A percentile compares a stretch with the other conserved stretches of the same genome.
Conservation (phyloP, 2,797 vertebrate genomes). For the Sebastes steindachneri region DNA sequence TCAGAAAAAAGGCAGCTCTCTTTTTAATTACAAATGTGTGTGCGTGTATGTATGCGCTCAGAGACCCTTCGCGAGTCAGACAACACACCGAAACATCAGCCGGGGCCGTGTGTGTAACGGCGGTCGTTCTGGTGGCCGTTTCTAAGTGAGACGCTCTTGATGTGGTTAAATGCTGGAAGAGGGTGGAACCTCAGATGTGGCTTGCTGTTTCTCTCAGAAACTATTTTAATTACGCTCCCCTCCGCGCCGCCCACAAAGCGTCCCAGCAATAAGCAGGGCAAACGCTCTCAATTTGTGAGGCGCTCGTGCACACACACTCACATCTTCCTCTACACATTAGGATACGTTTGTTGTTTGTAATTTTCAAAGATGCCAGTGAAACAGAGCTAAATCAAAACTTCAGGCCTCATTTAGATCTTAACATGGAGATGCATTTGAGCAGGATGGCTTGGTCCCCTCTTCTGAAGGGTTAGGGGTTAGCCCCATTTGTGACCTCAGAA, state of each 20-base stretch:
- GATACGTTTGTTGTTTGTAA: constrained; percentile 16
- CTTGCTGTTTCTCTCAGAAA: constrained; percentile 88
- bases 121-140: constrained; percentile 86
- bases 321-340: background rate
- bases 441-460: background rate
- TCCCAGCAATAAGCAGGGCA: constrained; percentile 81
- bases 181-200: constrained; percentile 90
- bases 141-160: constrained; percentile 85
- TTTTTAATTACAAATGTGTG: constrained; percentile 73
- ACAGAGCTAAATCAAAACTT: background rate
- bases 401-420: background rate
- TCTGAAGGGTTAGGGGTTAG: background rate
- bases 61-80: constrained; percentile 68
- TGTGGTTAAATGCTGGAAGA: constrained; percentile 88
- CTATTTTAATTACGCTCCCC: constrained; percentile 89
- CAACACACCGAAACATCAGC: constrained; percentile 80
- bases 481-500: background rate
- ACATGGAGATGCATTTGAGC: background rate
- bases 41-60: constrained; percentile 25
- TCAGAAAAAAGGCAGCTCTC: constrained; percentile 60
- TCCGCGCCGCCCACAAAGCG: constrained; percentile 85
- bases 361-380: background rate
- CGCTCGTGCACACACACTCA: background rate
- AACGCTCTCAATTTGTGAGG: constrained; percentile 72
- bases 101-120: constrained; percentile 74